phyloP scores from a whole-genome alignment of 2,113 vertebrate genomes.

The Myrmecophaga tridactyla region DNA sequence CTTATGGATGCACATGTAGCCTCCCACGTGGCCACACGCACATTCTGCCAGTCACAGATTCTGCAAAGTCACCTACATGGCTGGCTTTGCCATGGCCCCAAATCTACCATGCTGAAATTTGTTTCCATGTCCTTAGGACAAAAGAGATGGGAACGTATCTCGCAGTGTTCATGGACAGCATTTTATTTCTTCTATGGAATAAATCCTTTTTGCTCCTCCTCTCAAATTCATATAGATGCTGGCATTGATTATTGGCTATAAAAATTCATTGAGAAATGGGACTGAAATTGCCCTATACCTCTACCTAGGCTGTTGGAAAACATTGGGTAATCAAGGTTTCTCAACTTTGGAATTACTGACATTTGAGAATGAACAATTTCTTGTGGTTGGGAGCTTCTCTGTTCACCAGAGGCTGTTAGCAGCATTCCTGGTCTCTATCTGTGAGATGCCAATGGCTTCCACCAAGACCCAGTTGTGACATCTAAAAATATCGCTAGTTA shows the following conservation, averaged over 20 bases:
- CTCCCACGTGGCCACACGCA: not conserved
- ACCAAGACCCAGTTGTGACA: not conserved
- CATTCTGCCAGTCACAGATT: not conserved
- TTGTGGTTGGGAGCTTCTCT: not conserved
- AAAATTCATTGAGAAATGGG: not conserved
- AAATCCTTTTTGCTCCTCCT: not conserved
- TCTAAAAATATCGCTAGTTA: not conserved
- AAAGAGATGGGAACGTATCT: not conserved
- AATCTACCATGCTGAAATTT: not conserved
- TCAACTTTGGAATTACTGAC: not conserved
- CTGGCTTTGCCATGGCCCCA: not conserved
- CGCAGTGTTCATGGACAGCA: not conserved
- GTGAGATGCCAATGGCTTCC: not conserved
- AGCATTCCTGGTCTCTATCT: not conserved
- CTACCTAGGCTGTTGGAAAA: not conserved
- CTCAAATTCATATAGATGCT: not conserved
- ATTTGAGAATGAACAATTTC: not conserved
- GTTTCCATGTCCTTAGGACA: not conserved
- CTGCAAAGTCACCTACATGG: not conserved
- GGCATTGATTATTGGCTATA: not conserved
- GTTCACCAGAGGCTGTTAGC: too few relatives aligned
- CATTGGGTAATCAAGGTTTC: too few relatives aligned
- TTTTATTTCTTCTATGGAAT: not conserved
- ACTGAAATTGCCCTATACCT: not conserved
- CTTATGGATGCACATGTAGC: too few relatives aligned